Conservation (phyloP, 2,113 vertebrate species). For the Pseudonaja textilis region DNA sequence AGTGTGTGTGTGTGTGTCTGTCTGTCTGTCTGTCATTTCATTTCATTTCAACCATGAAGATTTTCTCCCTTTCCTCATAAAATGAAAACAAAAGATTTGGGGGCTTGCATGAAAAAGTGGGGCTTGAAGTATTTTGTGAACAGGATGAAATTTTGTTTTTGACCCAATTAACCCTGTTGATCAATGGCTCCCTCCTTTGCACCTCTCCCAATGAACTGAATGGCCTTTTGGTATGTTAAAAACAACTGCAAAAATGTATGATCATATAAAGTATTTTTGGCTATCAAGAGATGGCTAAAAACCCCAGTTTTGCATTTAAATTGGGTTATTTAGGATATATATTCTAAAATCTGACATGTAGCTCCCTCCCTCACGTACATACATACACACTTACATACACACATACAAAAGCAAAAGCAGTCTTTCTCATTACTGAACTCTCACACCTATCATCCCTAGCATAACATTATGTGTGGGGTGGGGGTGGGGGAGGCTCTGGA, state of each 20-base stretch:
- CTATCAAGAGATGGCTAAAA: neutral
- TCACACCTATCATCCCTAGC: neutral
- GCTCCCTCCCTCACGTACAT: neutral
- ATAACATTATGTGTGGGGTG: neutral
- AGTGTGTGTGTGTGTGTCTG: no score
- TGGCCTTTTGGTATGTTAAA: neutral
- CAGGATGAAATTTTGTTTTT: neutral
- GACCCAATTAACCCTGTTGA: neutral
- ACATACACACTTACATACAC: neutral
- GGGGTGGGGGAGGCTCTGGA: neutral
- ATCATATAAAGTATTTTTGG: neutral
- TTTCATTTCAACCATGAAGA: neutral
- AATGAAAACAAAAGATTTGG: neutral
- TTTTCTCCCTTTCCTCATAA: neutral
- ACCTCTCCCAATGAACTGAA: neutral
- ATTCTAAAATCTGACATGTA: neutral
- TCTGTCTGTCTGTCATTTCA: no score
- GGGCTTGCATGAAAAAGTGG: neutral
- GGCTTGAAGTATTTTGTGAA: no score
- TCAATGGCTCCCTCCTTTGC: neutral
- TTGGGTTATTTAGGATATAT: neutral
- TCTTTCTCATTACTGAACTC: neutral
- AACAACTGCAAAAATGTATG: neutral
- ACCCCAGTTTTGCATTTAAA: neutral
- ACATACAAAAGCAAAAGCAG: neutral